A percentile compares a stretch with the other conserved stretches of the same genome.
Evolutionary conservation across 1,140 invertebrate genomes (phyloP).

Genomic region (Orchesella cincta): DNA sequence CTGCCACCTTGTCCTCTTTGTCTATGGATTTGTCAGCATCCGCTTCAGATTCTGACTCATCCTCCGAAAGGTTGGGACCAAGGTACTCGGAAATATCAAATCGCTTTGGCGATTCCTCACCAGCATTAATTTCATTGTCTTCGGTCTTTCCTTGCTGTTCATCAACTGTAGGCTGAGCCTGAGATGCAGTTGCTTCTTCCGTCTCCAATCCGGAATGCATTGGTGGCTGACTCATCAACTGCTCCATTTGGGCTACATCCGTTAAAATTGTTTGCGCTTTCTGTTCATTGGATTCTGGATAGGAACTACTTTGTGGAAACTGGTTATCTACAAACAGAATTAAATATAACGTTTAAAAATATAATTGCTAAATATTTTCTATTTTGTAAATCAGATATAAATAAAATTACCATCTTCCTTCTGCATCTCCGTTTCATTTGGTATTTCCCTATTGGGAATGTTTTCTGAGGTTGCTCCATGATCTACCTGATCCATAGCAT

Average conservation of each 20-base stretch:
- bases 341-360: too few relatives aligned
- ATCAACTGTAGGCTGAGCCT: not conserved
- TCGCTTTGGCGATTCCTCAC: conserved; percentile 16
- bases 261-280: too few relatives aligned
- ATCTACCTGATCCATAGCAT: too few relatives aligned
- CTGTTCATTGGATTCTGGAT: too few relatives aligned
- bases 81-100: conserved; percentile 44
- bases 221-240: too few relatives aligned
- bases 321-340: too few relatives aligned
- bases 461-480: not conserved
- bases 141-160: not conserved
- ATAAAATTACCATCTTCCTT: conserved; percentile 53
- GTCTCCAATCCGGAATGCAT: too few relatives aligned
- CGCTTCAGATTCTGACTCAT: conserved; percentile 35
- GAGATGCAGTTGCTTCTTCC: not conserved
- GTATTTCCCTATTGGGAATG: conserved; percentile 53
- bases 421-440: conserved; percentile 58
- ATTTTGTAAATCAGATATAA: too few relatives aligned
- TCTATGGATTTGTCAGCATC: conserved; percentile 30
- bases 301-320: too few relatives aligned
- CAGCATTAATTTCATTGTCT: conserved; percentile 42
- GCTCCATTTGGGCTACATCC: too few relatives aligned
- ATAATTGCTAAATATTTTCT: too few relatives aligned
- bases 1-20: too few relatives aligned
- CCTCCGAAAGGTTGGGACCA: conserved; percentile 50